These are phyloP conservation scores for Palythoa caribaeorum DNA, from an alignment of 92 coral and sea anemone genomes.

Conservation along the genomic window DNA sequence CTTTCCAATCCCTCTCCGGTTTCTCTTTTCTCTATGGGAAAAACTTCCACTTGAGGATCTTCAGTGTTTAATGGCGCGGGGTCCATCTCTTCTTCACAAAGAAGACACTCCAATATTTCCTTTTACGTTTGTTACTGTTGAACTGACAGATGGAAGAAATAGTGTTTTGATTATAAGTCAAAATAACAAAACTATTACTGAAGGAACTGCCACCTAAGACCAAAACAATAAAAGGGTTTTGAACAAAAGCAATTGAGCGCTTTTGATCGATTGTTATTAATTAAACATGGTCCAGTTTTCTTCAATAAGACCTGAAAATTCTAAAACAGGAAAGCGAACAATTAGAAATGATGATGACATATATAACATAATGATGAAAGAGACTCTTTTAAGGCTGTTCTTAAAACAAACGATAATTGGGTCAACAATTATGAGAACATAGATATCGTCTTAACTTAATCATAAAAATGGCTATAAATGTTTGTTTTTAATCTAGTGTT, in stretches of 20 bases:
- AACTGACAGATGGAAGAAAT: not conserved
- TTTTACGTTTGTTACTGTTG: not conserved
- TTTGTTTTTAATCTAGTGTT: not conserved
- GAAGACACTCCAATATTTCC: not conserved
- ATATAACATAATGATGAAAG: not conserved
- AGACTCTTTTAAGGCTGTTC: conserved; percentile 9
- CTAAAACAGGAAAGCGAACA: not conserved
- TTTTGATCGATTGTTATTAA: not conserved
- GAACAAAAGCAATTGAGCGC: conserved; percentile 22
- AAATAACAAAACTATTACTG: conserved; percentile 20
- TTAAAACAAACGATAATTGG: not conserved
- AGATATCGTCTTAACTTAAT: not conserved
- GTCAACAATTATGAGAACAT: not conserved
- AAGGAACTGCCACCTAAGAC: conserved; percentile 29
- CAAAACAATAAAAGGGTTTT: conserved; percentile 1
- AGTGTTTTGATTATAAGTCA: conserved; percentile 10
- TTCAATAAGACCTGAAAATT: not conserved
- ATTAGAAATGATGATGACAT: conserved; percentile 9
- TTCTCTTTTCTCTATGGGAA: conserved; percentile 77
- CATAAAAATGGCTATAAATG: too few relatives aligned
- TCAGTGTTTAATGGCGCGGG: not conserved
- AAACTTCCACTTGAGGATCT: not conserved
- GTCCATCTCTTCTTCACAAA: conserved; percentile 8
- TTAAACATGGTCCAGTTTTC: conserved; percentile 3
- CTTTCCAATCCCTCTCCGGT: conserved; percentile 87